Conservation (phyloP, 2,888 invertebrate species). For the Nebria brevicollis region DNA sequence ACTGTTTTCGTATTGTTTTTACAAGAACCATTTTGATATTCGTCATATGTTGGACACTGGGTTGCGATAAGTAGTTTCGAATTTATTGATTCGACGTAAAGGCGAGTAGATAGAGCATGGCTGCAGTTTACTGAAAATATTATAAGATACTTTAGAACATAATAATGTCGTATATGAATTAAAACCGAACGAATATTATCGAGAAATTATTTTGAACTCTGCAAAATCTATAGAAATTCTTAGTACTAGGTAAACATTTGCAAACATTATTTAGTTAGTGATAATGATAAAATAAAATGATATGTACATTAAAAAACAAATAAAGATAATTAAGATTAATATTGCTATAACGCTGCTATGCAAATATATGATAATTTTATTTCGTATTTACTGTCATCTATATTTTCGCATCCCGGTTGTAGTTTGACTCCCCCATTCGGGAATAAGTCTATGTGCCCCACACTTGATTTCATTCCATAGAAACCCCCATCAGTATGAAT, state of each 20-base stretch:
- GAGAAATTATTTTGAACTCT: no score
- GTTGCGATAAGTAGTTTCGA: slow-evolving; percentile 48
- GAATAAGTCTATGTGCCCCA: slow-evolving; percentile 70
- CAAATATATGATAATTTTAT: not conserved
- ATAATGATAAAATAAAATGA: no score
- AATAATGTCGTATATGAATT: not conserved
- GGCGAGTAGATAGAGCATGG: slow-evolving; percentile 52
- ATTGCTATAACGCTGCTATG: not conserved
- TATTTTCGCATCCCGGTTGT: slow-evolving; percentile 66
- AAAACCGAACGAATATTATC: no score
- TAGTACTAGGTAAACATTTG: no score
- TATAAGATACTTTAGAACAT: not conserved
- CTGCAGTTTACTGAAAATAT: slow-evolving; percentile 52
- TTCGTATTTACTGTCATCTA: slow-evolving; percentile 31
- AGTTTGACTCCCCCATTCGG: slow-evolving; percentile 67
- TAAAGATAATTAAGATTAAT: no score
- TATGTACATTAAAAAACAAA: no score
- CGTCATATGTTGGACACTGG: slow-evolving; percentile 51
- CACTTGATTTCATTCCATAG: slow-evolving; percentile 62
- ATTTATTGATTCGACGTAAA: slow-evolving; percentile 52
- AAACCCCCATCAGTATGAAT: slow-evolving; percentile 69
- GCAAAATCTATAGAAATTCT: no score
- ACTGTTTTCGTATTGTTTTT: slow-evolving; percentile 47
- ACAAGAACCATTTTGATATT: slow-evolving; percentile 50
- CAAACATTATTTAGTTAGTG: no score